These are phyloP conservation scores for Pocota personata DNA, from an alignment of 2,888 invertebrate species.

Conservation along the genomic window DNA sequence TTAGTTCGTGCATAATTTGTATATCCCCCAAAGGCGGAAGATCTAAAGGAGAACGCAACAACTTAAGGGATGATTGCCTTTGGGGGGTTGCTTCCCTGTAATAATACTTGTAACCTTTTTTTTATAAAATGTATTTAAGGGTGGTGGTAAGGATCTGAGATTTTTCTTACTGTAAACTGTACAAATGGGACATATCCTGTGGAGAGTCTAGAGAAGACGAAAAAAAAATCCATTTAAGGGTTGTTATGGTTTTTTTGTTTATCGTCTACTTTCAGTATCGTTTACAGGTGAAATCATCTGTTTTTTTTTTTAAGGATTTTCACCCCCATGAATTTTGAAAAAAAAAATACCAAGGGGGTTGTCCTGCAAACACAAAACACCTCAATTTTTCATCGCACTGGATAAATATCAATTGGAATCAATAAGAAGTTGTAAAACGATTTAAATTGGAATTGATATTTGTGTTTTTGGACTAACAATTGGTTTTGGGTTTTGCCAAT, in stretches of 20 bases:
- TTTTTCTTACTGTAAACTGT: conserved; percentile 29
- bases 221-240: conserved; percentile 50
- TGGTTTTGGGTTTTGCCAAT: conserved; percentile 55
- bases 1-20: conserved; percentile 72
- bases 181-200: conserved; percentile 71
- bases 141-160: conserved; percentile 55
- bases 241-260: conserved; percentile 64
- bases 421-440: conserved; percentile 74
- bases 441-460: conserved; percentile 71
- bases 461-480: conserved; percentile 57
- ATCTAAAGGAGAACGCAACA: conserved; percentile 5
- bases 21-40: conserved; percentile 6
- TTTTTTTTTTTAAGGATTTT: conserved; percentile 40
- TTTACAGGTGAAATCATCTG: conserved; percentile 74
- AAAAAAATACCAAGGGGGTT: neutral
- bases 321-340: conserved; percentile 55
- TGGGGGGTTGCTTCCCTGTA: conserved; percentile 23
- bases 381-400: conserved; percentile 73
- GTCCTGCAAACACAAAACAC: conserved; percentile 18
- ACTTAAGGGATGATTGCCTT: conserved; percentile 61
- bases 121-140: conserved; percentile 59
- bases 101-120: conserved; percentile 66
- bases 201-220: conserved; percentile 13
- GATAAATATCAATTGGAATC: conserved; percentile 74
- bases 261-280: conserved; percentile 54